Percentiles rank a stretch among this genome's conserved stretches.
These are phyloP conservation scores for Anguilla japonica DNA, from an alignment of 2,113 vertebrate species.

Conservation along the genomic window DNA sequence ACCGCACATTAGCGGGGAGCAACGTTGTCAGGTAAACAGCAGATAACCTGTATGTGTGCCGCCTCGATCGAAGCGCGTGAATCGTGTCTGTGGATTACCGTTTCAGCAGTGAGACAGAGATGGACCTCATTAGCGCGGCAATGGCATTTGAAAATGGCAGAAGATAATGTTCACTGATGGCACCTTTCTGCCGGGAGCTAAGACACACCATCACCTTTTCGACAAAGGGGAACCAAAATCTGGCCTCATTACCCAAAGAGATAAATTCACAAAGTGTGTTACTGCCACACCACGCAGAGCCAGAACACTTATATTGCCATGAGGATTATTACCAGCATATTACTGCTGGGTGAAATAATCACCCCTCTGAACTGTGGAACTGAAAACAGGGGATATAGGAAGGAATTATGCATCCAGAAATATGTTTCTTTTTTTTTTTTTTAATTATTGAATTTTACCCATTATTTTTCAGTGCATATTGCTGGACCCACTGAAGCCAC, in stretches of 20 bases:
- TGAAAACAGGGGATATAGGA: not conserved
- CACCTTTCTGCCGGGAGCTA: not conserved
- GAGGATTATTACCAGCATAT: not conserved
- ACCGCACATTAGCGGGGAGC: not conserved
- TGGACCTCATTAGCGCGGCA: not conserved
- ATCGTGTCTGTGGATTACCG: not conserved
- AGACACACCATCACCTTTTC: not conserved
- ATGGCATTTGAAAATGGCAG: not conserved
- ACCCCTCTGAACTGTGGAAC: not conserved
- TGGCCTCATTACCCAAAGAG: conserved; percentile 1
- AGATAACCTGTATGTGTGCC: not conserved
- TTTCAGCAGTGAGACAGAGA: not conserved
- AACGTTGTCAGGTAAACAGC: not conserved
- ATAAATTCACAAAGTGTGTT: not conserved
- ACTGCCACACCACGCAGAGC: not conserved
- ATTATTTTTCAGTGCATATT: too few species aligned
- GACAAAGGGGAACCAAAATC: not conserved
- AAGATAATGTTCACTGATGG: not conserved
- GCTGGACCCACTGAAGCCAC: too few species aligned
- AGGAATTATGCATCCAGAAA: not conserved
- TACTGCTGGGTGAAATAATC: not conserved
- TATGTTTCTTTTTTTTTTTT: too few species aligned
- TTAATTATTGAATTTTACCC: too few species aligned
- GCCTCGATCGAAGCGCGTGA: not conserved
- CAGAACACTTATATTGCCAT: not conserved